A percentile compares a stretch with the other conserved stretches of the same genome.
Conservation (phyloP, 1,140 invertebrate species). For the Amphibalanus amphitrite region DNA sequence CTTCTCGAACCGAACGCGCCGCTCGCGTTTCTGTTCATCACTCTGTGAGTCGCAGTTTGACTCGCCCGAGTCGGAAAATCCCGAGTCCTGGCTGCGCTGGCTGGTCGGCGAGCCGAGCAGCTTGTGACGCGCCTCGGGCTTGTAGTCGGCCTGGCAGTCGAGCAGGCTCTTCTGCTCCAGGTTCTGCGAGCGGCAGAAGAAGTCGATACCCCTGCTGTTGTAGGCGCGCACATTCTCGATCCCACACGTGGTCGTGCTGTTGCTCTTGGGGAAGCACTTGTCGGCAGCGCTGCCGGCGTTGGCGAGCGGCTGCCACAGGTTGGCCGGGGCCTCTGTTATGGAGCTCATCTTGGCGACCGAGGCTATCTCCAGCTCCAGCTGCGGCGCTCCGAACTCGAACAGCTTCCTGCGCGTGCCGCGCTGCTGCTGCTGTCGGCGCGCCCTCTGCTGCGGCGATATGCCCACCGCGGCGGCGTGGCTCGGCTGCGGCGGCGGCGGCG, state of each 20-base stretch:
- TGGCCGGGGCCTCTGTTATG: background rate
- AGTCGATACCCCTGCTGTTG: background rate
- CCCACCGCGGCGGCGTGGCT: no score
- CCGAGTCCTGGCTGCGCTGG: constrained; percentile 16
- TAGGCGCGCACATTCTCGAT: background rate
- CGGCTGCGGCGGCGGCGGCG: background rate
- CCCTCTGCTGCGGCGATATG: background rate
- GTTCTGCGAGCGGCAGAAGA: background rate
- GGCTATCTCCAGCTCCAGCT: background rate
- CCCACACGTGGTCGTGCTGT: background rate
- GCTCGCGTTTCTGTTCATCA: constrained; percentile 5
- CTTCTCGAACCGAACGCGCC: background rate
- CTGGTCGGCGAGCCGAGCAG: background rate
- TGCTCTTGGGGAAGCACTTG: background rate
- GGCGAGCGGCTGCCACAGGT: background rate
- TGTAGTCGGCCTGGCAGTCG: background rate
- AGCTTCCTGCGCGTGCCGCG: background rate
- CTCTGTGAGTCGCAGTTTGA: constrained; percentile 14
- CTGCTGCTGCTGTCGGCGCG: background rate
- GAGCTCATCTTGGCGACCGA: background rate
- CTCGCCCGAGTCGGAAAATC: constrained; percentile 17
- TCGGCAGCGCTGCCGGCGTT: background rate
- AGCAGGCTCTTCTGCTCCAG: background rate
- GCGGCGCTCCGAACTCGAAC: background rate
- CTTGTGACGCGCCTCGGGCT: background rate